These are phyloP conservation scores for Solenodon paradoxus DNA, from an alignment of 2,113 vertebrate species.

Conservation along the genomic window DNA sequence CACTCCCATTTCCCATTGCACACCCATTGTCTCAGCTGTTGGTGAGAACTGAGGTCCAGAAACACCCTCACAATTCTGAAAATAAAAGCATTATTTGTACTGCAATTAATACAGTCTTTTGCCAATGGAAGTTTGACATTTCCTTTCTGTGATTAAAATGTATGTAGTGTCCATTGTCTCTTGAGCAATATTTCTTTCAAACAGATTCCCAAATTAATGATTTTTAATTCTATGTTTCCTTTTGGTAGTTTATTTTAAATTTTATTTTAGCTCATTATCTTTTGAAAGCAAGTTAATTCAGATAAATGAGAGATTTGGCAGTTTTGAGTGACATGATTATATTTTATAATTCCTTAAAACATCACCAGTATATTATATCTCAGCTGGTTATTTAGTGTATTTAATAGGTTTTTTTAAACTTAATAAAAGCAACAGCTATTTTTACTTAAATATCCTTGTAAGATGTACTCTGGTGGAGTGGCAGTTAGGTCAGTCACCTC, in stretches of 20 bases:
- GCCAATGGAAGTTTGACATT: background rate
- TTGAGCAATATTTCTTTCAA: constrained; percentile 48
- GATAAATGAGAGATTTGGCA: constrained; percentile 63
- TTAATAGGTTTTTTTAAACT: constrained; percentile 59
- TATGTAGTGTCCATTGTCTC: constrained; percentile 3
- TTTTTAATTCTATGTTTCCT: constrained; percentile 61
- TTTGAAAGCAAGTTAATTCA: constrained; percentile 60
- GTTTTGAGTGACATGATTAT: constrained; percentile 65
- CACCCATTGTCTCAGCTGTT: constrained; percentile 40
- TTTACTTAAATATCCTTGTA: constrained; percentile 53
- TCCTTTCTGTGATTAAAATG: constrained; percentile 59
- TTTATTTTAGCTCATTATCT: constrained; percentile 54
- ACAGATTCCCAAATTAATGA: constrained; percentile 53
- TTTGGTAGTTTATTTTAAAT: constrained; percentile 64
- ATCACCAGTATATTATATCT: constrained; percentile 59
- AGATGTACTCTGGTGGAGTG: too few relatives aligned
- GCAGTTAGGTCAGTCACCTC: too few relatives aligned
- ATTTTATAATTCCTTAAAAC: constrained; percentile 67
- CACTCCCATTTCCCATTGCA: constrained; percentile 20
- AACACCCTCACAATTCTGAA: constrained; percentile 43
- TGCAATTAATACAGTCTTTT: background rate
- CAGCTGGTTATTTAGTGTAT: constrained; percentile 49
- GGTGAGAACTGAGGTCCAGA: constrained; percentile 44
- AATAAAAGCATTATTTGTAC: constrained; percentile 38
- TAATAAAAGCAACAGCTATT: constrained; percentile 49